phyloP scores from a whole-genome alignment of 2,888 invertebrate species.

The Limulus polyphemus region DNA sequence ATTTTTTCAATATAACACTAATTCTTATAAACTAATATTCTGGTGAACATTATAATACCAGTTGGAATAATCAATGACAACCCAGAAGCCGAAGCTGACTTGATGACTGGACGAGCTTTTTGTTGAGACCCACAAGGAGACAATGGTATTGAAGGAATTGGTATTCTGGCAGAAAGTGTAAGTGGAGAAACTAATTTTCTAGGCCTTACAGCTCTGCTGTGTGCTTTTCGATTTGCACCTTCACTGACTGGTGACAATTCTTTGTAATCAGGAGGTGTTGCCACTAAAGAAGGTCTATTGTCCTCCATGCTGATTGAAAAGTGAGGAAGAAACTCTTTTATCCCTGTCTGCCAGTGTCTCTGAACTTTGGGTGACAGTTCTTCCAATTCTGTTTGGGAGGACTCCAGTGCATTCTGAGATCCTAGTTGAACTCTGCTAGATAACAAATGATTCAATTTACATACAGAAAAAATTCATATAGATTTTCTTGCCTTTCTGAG shows the following conservation, averaged over 20 bases:
- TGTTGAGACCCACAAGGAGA: slow-evolving; percentile 9
- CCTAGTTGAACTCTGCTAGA: background rate
- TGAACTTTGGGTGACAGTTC: slow-evolving; percentile 77
- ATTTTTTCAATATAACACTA: no score
- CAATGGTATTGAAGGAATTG: slow-evolving; percentile 17
- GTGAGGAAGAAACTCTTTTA: slow-evolving; percentile 50
- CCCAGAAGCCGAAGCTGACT: slow-evolving; percentile 84
- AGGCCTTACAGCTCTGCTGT: no score
- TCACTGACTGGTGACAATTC: slow-evolving; percentile 43
- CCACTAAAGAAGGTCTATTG: slow-evolving; percentile 28
- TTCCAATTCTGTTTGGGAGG: slow-evolving; percentile 82
- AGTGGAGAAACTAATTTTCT: background rate
- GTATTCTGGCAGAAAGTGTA: slow-evolving; percentile 12
- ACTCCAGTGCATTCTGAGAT: slow-evolving; percentile 59
- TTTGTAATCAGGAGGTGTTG: slow-evolving; percentile 26
- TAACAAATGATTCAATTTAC: no score
- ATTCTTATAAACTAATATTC: no score
- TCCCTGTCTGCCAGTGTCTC: slow-evolving; percentile 7
- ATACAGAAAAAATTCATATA: no score
- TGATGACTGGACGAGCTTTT: slow-evolving; percentile 52
- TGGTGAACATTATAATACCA: slow-evolving; percentile 31
- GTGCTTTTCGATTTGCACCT: slow-evolving; percentile 13
- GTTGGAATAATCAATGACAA: slow-evolving; percentile 81
- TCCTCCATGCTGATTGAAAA: slow-evolving; percentile 64
- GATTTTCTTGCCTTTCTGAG: no score